Evolutionary conservation across 35 echinoderm and acorn worm species (phyloP).

Genomic region (Holothuria glaberrima): DNA sequence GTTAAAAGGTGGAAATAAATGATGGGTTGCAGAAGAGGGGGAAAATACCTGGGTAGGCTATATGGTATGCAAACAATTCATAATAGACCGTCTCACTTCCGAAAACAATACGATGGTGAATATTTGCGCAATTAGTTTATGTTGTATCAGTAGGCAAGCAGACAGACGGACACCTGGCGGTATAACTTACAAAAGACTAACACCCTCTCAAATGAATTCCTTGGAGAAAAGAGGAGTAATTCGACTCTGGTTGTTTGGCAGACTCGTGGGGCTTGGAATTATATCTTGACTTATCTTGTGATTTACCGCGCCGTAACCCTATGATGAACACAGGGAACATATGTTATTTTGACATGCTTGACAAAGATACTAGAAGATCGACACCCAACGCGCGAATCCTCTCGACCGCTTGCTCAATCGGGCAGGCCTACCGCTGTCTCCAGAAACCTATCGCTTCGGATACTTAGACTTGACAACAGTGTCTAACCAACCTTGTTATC

Average conservation of each 20-base stretch:
- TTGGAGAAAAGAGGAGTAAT: slow-evolving; percentile 11
- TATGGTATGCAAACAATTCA: background rate
- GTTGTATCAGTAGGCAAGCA: background rate
- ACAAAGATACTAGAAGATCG: background rate
- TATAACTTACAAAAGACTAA: slow-evolving; percentile 36
- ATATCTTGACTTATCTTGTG: slow-evolving; percentile 2
- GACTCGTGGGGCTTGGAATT: slow-evolving; percentile 19
- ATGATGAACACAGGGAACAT: slow-evolving; percentile 15
- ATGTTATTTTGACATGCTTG: background rate
- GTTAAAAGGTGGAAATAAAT: too few species aligned
- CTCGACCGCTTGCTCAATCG: background rate
- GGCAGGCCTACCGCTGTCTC: background rate
- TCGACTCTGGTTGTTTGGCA: slow-evolving; percentile 10
- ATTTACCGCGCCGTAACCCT: slow-evolving; percentile 8
- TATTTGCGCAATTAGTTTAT: background rate
- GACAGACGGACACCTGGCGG: slow-evolving; percentile 29
- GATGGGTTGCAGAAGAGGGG: background rate
- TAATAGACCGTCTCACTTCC: background rate
- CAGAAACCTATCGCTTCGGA: background rate
- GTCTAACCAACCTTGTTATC: background rate
- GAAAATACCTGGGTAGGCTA: background rate
- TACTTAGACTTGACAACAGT: background rate
- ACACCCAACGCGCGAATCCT: background rate
- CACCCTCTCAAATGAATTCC: background rate
- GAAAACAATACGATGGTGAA: background rate